A percentile compares a stretch with the other conserved stretches of the same genome.
Evolutionary conservation across 2,888 invertebrate species (phyloP).

Genomic region (Pinctada fucata): DNA sequence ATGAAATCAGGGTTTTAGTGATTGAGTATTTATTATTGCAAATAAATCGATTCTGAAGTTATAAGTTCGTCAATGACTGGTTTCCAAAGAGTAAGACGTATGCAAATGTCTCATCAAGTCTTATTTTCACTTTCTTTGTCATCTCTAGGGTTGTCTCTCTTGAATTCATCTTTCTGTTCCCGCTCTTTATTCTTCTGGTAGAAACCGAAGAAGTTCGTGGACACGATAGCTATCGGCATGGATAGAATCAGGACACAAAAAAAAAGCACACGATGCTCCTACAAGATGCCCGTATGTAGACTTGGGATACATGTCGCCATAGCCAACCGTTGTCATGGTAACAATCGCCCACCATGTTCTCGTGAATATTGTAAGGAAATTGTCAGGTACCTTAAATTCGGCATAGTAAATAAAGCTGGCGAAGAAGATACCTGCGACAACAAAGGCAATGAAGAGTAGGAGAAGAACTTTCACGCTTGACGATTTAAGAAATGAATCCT

Average conservation of each 20-base stretch:
- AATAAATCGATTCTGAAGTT: no score
- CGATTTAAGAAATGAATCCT: no score
- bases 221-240: conserved; percentile 38
- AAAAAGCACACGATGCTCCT: conserved; percentile 32
- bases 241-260: conserved; percentile 35
- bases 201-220: conserved; percentile 34
- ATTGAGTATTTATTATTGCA: no score
- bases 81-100: no score
- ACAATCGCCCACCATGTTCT: conserved; percentile 41
- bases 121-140: no score
- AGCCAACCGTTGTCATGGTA: conserved; percentile 43
- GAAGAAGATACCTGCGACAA: conserved; percentile 23
- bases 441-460: conserved; percentile 27
- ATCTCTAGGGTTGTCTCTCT: conserved; percentile 5
- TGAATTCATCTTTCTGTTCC: conserved; percentile 4
- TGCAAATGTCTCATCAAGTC: no score
- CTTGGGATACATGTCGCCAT: conserved; percentile 34
- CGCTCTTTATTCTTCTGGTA: conserved; percentile 31
- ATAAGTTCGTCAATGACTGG: no score
- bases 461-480: conserved; percentile 29
- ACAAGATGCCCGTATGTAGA: conserved; percentile 27
- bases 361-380: conserved; percentile 26
- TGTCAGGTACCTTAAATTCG: conserved; percentile 26
- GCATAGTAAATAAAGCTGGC: conserved; percentile 39
- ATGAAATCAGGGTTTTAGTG: no score